Base-by-base conservation (phyloP, 2,888 invertebrate genomes). In the Xestia sexstrigata region DNA sequence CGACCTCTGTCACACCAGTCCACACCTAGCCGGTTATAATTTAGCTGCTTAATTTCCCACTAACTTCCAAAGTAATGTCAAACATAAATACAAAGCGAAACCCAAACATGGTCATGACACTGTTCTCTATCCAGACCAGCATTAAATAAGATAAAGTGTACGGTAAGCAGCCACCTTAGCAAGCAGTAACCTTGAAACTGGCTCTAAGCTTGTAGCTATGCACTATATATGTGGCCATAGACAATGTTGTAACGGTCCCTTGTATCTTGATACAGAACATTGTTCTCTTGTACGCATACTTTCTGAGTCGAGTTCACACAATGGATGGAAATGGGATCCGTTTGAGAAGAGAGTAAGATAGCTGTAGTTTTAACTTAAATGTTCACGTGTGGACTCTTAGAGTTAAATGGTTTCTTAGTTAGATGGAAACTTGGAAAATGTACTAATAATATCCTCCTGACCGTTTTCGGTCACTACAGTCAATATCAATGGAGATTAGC, bases 91-190 rank as follows among this genome's bases (percentile, higher is more conserved):
- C 47, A 76, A 66, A 52, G 70, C 58, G 26, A 60, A 42, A 65
- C 4, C 82, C 70, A 2, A 62, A 82, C 82, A 82, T 77, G 82
- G 77, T 62, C 82, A 49, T 67, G 82, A 55, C 77, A 60, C 66
- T 82, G 70, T 74, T 60, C 30, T 15, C 45, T 68, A 69, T 68
- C 67, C 47, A 62, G 52, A 47, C n/a, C 26, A 62, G 68, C 58
- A 67, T 30, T 76, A 77, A 77, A 82, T 76, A 35, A 82, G 62
- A 82, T 82, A 70, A 80, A 49, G 45, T 70, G 58, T 60, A 63
- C 49, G 55, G 68, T 49, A 39, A 79, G 66, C 35, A 79, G 55
- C n/a, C n/a, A n/a, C n/a, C n/a, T n/a, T n/a, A n/a, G n/a, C n/a
- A n/a, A n/a, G n/a, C 55, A 30, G 49, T 69, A 58, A 79, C 75